Evolutionary conservation across 2,888 invertebrate species (phyloP), one percentile per base, ranked within the genome.

Genomic region (Zygothrica quintamaculata): DNA sequence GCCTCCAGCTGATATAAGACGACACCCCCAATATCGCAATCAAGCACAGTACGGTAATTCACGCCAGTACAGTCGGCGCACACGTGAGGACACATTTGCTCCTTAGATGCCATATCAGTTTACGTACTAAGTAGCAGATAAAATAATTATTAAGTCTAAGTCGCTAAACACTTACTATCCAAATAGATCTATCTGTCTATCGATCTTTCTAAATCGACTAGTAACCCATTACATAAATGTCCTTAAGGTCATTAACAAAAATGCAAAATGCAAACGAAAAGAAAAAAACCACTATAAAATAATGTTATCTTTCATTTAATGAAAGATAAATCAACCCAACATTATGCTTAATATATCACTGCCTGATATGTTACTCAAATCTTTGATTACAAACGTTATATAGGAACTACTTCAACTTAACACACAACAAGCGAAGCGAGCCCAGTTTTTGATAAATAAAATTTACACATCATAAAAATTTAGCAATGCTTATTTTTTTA

Each of bases 81-180:
- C 82, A 18, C 88, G 88, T 25, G 88, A 85, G 55, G 87, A 88
- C 51, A 84, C 88, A 25, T 64, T 50, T 53, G 77, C 87, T 55
- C 77, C 84, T 52, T 88, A 88, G 74, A 74, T 52, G 22, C 46
- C 64, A 61, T 60, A 65, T 68, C 60, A 62, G 65, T 50, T 68
- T 82, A 76, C 58, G 46, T 48, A 76, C 74, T 81, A 84, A 84
- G 81, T 84, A 81, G 80, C 73, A 72, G 73, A 73, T 71, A 85
- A n/a, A 74, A 75, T 70, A 70, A 77, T 72, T 58, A 56, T 75
- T 84, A 84, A 80, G 60, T 69, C 65, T 77, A 79, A 68, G 73
- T 79, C 70, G 80, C 77, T 71, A 73, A 64, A n/a, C n/a, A n/a
- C n/a, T n/a, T 62, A 61, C 77, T 65, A 64, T 59, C 58, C 43